These are phyloP conservation scores for Dicrostonyx torquatus DNA, from an alignment of 2,797 vertebrate genomes.

Conservation along the genomic window DNA sequence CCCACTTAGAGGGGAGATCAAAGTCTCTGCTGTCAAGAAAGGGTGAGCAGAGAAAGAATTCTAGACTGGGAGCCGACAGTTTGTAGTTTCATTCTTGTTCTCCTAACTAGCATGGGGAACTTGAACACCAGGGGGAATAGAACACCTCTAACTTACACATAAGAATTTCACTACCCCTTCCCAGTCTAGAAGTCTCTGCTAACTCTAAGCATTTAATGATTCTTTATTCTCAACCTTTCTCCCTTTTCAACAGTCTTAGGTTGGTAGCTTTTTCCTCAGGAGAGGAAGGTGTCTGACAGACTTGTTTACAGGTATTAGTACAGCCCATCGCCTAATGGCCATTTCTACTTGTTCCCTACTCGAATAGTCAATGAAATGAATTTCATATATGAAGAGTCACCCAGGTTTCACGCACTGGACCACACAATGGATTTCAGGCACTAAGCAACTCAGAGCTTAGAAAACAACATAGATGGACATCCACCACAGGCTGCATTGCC, in stretches of 20 bases:
- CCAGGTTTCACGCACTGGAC: background rate
- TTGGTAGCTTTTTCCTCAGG: background rate
- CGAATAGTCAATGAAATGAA: background rate
- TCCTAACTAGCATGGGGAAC: background rate
- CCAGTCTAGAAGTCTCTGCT: background rate
- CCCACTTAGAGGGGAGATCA: background rate
- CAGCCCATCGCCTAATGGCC: background rate
- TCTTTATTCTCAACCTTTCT: background rate
- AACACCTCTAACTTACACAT: background rate
- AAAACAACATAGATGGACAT: background rate
- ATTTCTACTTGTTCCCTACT: background rate
- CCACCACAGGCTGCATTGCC: rapidly evolving
- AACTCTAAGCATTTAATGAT: background rate
- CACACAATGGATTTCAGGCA: background rate
- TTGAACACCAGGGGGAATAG: background rate
- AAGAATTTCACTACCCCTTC: background rate
- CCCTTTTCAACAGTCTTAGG: background rate
- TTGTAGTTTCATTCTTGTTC: background rate
- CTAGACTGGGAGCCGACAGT: background rate
- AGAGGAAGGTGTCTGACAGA: background rate
- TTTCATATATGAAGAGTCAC: background rate
- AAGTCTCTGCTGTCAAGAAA: background rate
- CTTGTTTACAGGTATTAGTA: background rate
- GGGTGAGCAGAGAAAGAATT: background rate
- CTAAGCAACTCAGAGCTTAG: background rate